phyloP scores from a whole-genome alignment of 1,140 invertebrate species.

The Helicoverpa zea region DNA sequence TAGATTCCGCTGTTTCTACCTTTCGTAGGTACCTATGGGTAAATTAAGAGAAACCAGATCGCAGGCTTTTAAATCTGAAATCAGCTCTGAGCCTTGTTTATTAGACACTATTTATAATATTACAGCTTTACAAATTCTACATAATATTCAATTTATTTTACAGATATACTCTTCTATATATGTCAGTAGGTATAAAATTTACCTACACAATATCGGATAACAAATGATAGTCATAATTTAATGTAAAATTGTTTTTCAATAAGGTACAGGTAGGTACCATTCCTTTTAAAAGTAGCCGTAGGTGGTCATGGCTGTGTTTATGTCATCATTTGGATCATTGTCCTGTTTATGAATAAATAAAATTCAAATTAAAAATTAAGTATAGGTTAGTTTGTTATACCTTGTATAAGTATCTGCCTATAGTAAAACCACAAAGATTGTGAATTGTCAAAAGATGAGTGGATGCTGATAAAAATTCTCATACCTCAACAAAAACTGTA shows the following conservation, averaged over 20 bases:
- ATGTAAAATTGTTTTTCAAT: not conserved
- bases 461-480: not conserved
- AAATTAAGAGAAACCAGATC: too few relatives aligned
- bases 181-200: too few relatives aligned
- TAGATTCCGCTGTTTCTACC: not conserved
- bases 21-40: too few relatives aligned
- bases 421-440: not conserved
- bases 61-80: too few relatives aligned
- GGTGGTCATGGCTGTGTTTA: conserved; percentile 10
- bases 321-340: conserved; percentile 19
- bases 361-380: not conserved
- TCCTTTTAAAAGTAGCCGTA: not conserved
- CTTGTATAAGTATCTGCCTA: too few relatives aligned
- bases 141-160: too few relatives aligned
- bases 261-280: not conserved
- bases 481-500: too few relatives aligned
- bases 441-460: not conserved
- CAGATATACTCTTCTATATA: too few relatives aligned
- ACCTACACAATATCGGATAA: not conserved
- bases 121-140: too few relatives aligned
- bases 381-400: too few relatives aligned
- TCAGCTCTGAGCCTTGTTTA: too few relatives aligned
- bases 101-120: too few relatives aligned
- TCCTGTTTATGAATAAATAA: not conserved
- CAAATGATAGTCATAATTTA: not conserved